Conservation (phyloP, 35 echinoderm and acorn worm genomes). For the Hemicentrotus pulcherrimus region DNA sequence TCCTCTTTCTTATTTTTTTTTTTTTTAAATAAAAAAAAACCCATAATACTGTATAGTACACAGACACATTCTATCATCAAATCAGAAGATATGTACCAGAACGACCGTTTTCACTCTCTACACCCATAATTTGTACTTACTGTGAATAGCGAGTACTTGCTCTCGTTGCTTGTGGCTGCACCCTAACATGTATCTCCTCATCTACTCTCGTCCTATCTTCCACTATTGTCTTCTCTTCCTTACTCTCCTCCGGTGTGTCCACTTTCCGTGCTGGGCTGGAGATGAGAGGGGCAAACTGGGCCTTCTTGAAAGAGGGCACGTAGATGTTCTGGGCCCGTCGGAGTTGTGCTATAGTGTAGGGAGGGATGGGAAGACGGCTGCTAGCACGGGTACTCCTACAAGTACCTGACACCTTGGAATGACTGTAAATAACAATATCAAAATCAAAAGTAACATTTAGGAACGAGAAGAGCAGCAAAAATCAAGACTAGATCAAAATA, state of each 20-base stretch:
- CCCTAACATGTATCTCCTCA: not conserved
- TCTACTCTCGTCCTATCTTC: slow-evolving; percentile 21
- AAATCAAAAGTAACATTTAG: too few relatives aligned
- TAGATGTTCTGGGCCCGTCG: slow-evolving; percentile 61
- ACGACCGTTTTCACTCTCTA: not conserved
- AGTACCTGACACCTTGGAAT: not conserved
- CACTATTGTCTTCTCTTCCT: not conserved
- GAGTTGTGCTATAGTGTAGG: slow-evolving; percentile 70
- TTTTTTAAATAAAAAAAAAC: too few relatives aligned
- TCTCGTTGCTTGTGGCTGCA: not conserved
- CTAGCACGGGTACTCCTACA: not conserved
- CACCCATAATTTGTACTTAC: not conserved
- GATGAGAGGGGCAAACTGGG: slow-evolving; percentile 56
- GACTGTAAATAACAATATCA: not conserved
- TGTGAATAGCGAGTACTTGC: slow-evolving; percentile 33
- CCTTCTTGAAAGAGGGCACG: slow-evolving; percentile 64
- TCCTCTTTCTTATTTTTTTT: too few relatives aligned
- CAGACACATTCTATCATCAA: too few relatives aligned
- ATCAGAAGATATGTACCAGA: too few relatives aligned
- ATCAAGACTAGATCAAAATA: too few relatives aligned
- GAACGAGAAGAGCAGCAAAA: not conserved
- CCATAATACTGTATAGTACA: too few relatives aligned
- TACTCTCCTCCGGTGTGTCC: not conserved
- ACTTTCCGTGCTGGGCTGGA: slow-evolving; percentile 19
- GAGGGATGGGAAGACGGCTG: slow-evolving; percentile 51